Evolutionary conservation across 2,113 vertebrate genomes (phyloP).

Genomic region (Psilopogon haemacephalus): DNA sequence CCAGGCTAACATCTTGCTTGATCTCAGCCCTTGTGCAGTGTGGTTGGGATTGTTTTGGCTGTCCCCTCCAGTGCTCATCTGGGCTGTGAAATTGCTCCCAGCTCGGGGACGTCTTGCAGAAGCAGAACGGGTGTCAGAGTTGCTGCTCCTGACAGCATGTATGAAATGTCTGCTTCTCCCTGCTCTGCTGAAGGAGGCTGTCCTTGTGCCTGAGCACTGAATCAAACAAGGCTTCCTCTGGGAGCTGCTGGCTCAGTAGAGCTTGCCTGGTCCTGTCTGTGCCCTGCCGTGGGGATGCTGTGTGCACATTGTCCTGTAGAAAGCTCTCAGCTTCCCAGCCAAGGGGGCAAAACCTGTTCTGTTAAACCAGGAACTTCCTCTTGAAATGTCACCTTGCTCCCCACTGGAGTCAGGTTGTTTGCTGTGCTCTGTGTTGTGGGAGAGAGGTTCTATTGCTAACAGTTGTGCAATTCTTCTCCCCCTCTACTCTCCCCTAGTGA

Average conservation of each 20-base stretch:
- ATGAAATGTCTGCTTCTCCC: not conserved
- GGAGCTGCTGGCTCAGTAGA: not conserved
- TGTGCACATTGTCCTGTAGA: not conserved
- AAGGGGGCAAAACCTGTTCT: not conserved
- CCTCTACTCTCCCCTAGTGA: too few species aligned
- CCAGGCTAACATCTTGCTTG: not conserved
- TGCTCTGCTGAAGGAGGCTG: not conserved
- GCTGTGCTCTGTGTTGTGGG: not conserved
- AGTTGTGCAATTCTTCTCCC: not conserved
- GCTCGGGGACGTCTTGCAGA: not conserved
- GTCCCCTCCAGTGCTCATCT: not conserved
- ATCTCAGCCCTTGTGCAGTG: accelerated
- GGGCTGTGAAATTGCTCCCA: not conserved
- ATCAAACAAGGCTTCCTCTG: not conserved
- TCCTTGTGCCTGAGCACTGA: not conserved
- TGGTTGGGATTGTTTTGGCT: not conserved
- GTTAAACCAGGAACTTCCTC: not conserved
- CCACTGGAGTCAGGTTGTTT: not conserved
- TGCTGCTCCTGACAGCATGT: not conserved
- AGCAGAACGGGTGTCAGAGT: not conserved
- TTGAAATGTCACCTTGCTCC: not conserved
- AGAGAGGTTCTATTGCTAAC: not conserved
- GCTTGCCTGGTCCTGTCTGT: not conserved
- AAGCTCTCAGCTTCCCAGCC: not conserved
- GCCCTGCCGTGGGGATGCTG: not conserved